A percentile compares a stretch with the other conserved stretches of the same genome.
Conservation (phyloP, 2,888 invertebrate genomes). For the Volucella zonaria region DNA sequence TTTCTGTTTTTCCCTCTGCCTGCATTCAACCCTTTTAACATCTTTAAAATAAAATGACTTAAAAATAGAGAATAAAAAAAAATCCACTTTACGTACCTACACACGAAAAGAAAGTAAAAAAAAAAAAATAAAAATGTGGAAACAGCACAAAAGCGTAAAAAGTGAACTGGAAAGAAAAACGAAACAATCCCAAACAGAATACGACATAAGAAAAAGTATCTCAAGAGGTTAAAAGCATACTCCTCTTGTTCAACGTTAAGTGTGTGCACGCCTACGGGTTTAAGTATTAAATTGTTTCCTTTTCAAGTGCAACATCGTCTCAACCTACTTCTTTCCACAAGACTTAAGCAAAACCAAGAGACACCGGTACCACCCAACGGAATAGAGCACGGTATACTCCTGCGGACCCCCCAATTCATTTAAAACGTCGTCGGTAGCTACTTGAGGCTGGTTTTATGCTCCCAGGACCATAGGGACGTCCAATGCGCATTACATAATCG, state of each 20-base stretch:
- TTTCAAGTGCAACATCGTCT: conserved; percentile 73
- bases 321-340: conserved; percentile 60
- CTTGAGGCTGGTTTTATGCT: too few relatives aligned
- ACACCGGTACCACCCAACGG: not conserved
- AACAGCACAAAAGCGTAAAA: conserved; percentile 20
- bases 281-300: conserved; percentile 74
- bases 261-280: conserved; percentile 72
- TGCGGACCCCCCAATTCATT: too few relatives aligned
- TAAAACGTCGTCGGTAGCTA: too few relatives aligned
- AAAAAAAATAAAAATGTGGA: not conserved
- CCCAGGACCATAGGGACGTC: too few relatives aligned
- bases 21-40: not conserved
- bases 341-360: not conserved
- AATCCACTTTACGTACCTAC: not conserved
- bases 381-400: too few relatives aligned
- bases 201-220: conserved; percentile 58
- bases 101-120: conserved; percentile 30
- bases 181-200: conserved; percentile 47
- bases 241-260: conserved; percentile 61
- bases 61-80: not conserved
- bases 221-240: conserved; percentile 74
- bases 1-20: not conserved
- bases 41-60: conserved; percentile 21
- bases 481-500: too few relatives aligned
- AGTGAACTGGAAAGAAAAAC: not conserved